These are phyloP conservation scores for Lichenostomus cassidix DNA, from an alignment of 2,113 vertebrate species.

Conservation along the genomic window DNA sequence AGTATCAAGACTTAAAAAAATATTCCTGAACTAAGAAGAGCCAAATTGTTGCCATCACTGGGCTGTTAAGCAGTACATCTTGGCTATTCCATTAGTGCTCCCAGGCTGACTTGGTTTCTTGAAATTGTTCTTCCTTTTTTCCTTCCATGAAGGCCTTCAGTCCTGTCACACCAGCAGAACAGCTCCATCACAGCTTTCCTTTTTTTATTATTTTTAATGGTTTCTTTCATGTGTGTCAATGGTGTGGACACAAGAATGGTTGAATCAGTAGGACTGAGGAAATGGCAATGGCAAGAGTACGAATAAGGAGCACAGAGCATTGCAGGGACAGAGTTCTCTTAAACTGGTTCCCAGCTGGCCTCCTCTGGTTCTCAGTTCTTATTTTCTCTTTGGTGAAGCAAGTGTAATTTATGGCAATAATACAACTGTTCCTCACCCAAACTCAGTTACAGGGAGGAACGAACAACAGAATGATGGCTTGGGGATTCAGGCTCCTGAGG, in stretches of 20 bases:
- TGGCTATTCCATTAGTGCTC: background rate
- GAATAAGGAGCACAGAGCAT: background rate
- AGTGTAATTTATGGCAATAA: background rate
- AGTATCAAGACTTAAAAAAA: background rate
- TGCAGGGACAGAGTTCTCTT: background rate
- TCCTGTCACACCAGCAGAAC: background rate
- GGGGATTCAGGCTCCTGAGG: background rate
- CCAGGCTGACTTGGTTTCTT: background rate
- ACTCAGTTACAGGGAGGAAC: background rate
- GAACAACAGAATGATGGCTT: background rate
- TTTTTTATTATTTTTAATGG: background rate
- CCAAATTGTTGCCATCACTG: background rate
- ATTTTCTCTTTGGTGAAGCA: background rate
- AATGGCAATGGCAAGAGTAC: background rate
- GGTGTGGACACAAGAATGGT: background rate
- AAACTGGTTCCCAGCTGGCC: background rate
- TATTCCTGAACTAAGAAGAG: background rate
- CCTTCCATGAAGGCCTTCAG: background rate
- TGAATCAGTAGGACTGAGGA: background rate
- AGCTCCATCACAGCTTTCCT: background rate
- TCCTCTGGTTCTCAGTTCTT: background rate
- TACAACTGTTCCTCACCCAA: background rate
- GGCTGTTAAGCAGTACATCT: background rate
- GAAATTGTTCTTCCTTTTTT: background rate
- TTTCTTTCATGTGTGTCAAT: background rate